Percentiles rank a stretch among this genome's conserved stretches.
Conservation (phyloP, 2,113 vertebrate species). For the Hylia prasina region DNA sequence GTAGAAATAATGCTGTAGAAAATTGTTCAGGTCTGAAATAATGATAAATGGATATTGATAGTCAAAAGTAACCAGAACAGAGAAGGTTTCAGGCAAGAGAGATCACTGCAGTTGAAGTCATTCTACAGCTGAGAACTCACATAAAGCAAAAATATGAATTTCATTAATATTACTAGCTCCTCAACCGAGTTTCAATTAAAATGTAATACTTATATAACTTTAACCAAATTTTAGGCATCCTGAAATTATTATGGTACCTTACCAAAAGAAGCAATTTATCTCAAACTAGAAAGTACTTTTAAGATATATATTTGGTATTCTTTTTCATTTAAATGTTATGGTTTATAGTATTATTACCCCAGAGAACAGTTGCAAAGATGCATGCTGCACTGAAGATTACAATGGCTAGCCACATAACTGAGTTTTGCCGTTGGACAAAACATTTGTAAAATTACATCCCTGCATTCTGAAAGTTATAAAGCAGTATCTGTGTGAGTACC, state of each 20-base stretch:
- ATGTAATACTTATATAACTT: not conserved
- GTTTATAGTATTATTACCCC: not conserved
- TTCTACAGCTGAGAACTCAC: not conserved
- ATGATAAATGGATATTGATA: not conserved
- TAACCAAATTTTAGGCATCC: not conserved
- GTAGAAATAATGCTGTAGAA: not conserved
- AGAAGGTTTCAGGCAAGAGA: not conserved
- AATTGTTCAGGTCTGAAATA: not conserved
- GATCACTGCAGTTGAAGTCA: not conserved
- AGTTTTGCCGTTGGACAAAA: not conserved
- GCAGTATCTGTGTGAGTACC: rapidly evolving
- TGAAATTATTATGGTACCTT: not conserved
- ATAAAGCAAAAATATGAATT: not conserved
- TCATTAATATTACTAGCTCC: not conserved
- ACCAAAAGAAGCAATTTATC: not conserved
- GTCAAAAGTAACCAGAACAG: not conserved
- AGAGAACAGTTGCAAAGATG: not conserved
- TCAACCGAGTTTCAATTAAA: not conserved
- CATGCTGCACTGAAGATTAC: not conserved
- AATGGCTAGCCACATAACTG: not conserved
- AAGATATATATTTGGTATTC: not conserved
- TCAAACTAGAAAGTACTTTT: not conserved
- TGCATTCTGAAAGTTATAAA: not conserved
- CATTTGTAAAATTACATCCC: not conserved
- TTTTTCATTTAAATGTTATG: not conserved